Conservation (phyloP, 2,113 vertebrate genomes). For the Menidia beryllina region DNA sequence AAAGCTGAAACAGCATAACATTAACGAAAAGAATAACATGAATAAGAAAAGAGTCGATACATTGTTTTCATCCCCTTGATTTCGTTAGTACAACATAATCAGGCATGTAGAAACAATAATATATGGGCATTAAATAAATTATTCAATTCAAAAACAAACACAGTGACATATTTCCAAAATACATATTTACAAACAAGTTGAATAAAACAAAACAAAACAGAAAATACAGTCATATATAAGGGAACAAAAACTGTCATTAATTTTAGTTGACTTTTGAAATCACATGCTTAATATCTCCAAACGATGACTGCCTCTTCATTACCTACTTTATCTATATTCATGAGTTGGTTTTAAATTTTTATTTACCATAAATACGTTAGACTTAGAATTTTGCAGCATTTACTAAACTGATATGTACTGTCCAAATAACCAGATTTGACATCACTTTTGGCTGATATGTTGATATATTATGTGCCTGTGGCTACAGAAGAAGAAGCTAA, state of each 20-base stretch:
- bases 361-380: conserved; percentile 30
- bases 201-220: conserved; percentile 40
- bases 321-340: conserved; percentile 4
- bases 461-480: conserved; percentile 55
- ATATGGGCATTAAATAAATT: conserved; percentile 85
- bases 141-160: conserved; percentile 81
- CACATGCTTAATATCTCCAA: conserved; percentile 47
- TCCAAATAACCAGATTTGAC: conserved; percentile 74
- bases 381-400: conserved; percentile 74
- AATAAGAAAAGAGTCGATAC: conserved; percentile 53
- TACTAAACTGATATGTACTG: conserved; percentile 78
- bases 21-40: conserved; percentile 48
- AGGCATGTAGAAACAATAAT: conserved; percentile 72
- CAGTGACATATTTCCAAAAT: conserved; percentile 78
- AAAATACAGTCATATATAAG: conserved; percentile 42
- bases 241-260: conserved; percentile 43
- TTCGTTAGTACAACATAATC: conserved; percentile 76
- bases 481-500: conserved; percentile 54
- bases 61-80: conserved; percentile 48
- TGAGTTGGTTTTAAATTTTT: conserved; percentile 42
- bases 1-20: conserved; percentile 61
- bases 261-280: conserved; percentile 45
- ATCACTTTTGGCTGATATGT: conserved; percentile 77
- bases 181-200: conserved; percentile 81
- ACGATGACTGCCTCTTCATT: conserved; percentile 19